Conservation (phyloP, 1,140 invertebrate species). For the Papilio polytes region DNA sequence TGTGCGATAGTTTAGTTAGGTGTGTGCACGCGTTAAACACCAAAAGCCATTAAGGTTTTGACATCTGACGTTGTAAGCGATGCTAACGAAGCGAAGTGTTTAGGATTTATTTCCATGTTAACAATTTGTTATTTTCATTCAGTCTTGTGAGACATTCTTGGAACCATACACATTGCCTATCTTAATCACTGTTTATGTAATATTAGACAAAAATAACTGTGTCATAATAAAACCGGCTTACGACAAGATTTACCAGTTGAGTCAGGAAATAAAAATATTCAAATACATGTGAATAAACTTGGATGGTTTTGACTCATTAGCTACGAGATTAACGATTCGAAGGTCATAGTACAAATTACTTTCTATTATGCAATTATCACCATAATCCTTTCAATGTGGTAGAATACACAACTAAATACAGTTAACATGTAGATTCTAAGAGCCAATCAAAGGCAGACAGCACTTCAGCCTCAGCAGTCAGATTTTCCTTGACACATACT, state of each 20-base stretch:
- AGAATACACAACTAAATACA: neutral
- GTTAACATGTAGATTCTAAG: neutral
- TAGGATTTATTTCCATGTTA: too few species aligned
- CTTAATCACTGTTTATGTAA: neutral
- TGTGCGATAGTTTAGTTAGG: too few species aligned
- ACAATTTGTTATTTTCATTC: too few species aligned
- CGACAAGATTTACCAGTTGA: neutral
- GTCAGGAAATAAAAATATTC: neutral
- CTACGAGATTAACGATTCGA: neutral
- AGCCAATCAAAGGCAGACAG: neutral
- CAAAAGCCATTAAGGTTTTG: too few species aligned
- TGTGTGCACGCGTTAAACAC: too few species aligned
- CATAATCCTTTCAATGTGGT: neutral
- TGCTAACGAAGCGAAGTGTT: too few species aligned
- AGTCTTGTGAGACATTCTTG: neutral
- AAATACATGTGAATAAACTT: neutral
- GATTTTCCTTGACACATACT: neutral
- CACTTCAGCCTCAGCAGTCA: neutral
- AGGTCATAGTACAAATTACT: neutral
- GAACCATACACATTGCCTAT: neutral
- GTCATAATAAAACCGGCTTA: neutral
- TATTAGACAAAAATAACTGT: slow-evolving; percentile 2
- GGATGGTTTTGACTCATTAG: neutral
- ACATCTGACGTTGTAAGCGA: too few species aligned
- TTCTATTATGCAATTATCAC: neutral